phyloP scores from a whole-genome alignment of 2,888 invertebrate species.

The Eupithecia abbreviata region DNA sequence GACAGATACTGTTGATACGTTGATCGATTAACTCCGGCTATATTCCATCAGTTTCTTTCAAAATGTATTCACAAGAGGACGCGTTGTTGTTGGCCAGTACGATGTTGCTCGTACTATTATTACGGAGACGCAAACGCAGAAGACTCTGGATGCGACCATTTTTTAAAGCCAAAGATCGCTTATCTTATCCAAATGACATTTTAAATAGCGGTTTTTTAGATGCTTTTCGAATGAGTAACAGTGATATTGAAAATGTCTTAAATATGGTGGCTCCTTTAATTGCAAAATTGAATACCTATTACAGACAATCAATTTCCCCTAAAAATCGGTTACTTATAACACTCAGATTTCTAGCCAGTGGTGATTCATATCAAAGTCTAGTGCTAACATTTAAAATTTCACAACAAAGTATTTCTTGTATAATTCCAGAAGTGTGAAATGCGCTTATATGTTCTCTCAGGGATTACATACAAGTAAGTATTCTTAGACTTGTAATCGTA shows the following conservation, averaged over 20 bases:
- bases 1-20: slow-evolving; percentile 30
- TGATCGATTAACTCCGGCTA: slow-evolving; percentile 31
- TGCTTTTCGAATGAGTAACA: slow-evolving; percentile 23
- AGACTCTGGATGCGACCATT: slow-evolving; percentile 29
- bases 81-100: slow-evolving; percentile 47
- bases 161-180: slow-evolving; percentile 40
- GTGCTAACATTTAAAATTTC: slow-evolving; percentile 43
- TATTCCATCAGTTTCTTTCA: slow-evolving; percentile 43
- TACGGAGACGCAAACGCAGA: slow-evolving; percentile 39
- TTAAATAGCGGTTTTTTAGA: slow-evolving; percentile 30
- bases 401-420: slow-evolving; percentile 40
- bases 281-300: slow-evolving; percentile 46
- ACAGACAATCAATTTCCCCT: slow-evolving; percentile 44
- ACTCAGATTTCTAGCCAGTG: slow-evolving; percentile 43
- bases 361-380: slow-evolving; percentile 43
- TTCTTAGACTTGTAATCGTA: slow-evolving; percentile 19
- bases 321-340: slow-evolving; percentile 44
- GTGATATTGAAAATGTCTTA: slow-evolving; percentile 46
- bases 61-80: slow-evolving; percentile 48
- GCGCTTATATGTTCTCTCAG: slow-evolving; percentile 32
- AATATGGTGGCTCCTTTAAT: slow-evolving; percentile 45
- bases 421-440: slow-evolving; percentile 32
- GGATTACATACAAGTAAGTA: slow-evolving; percentile 38
- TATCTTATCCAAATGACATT: slow-evolving; percentile 42
- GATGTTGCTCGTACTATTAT: slow-evolving; percentile 46